Evolutionary conservation across 2,113 vertebrate genomes (phyloP), one percentile per base, ranked within the genome.

Genomic region (Colistium nudipinnis): DNA sequence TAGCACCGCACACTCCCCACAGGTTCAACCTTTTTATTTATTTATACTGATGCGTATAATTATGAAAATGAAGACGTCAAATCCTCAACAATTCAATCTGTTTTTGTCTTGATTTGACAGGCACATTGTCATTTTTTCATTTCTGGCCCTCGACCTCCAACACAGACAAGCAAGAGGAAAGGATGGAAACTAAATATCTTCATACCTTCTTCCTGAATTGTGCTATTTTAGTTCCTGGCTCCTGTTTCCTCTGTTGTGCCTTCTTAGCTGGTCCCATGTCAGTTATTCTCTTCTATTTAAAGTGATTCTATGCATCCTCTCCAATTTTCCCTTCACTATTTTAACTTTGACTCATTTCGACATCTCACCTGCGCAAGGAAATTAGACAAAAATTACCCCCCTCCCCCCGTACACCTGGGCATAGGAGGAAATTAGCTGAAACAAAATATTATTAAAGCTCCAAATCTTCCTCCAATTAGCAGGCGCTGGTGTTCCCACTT

Each of bases 381-480:
- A 84, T 81, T 67, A 86, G 43, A 43, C 61, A 52, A 77, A 79
- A 76, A 70, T 25, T 79, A 49, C n/a, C 20, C 8, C 30, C 3
- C 28, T 19, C 2, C 12, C 35, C 55, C 38, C n/a, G 17, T 43
- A 75, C 80, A 89, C 83, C 83, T 87, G 78, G 72, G 70, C 43
- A 62, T 27, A 51, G 51, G 45, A 87, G 60, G 65, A 85, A 81
- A 82, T 91, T 87, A 90, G 63, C 81, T 39, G 66, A 62, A 81
- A 72, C 73, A 86, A 90, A 88, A 83, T 78, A 82, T 82, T 78
- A 70, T 78, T 83, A 85, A 83, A 80, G 67, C 66, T 6, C 53
- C 72, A 75, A 75, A 72, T 84, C 47, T 65, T 48, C 52, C 64
- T 80, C 76, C 86, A 84, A 90, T 91, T 92, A 90, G 66, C 0